Conservation (phyloP, 2,113 vertebrate species). For the Syrmaticus mikado region DNA sequence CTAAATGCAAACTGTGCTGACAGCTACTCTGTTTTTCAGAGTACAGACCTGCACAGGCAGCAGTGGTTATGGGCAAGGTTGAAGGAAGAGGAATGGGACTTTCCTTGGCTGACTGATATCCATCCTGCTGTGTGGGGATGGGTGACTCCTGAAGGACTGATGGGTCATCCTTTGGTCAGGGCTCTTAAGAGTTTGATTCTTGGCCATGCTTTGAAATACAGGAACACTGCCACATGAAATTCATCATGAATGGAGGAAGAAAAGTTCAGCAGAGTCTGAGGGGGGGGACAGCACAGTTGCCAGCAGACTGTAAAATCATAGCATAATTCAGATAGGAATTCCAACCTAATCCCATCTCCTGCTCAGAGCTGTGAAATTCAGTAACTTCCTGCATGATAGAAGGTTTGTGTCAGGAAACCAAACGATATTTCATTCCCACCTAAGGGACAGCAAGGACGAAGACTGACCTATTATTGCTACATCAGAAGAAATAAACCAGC, state of each 20-base stretch:
- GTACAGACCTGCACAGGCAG: not conserved
- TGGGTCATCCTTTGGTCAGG: not conserved
- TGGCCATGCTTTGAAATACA: not conserved
- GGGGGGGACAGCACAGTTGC: not conserved
- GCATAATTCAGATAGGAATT: not conserved
- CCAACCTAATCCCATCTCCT: not conserved
- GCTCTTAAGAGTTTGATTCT: not conserved
- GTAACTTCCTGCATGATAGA: not conserved
- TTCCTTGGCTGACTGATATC: not conserved
- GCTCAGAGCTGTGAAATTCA: not conserved
- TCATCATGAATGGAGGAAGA: not conserved
- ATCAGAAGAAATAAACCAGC: not conserved
- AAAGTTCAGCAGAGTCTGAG: not conserved
- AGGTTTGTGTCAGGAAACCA: not conserved
- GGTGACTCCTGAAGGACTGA: not conserved
- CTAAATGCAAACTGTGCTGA: not conserved
- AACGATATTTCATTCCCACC: not conserved
- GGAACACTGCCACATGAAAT: not conserved
- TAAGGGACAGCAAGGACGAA: not conserved
- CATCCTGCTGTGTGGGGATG: not conserved
- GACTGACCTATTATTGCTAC: not conserved
- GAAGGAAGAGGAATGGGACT: not conserved
- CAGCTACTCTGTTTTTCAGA: not conserved
- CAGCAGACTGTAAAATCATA: rapidly evolving
- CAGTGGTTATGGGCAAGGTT: not conserved